phyloP scores from a whole-genome alignment of 2,888 invertebrate species.

The Brassicogethes aeneus region DNA sequence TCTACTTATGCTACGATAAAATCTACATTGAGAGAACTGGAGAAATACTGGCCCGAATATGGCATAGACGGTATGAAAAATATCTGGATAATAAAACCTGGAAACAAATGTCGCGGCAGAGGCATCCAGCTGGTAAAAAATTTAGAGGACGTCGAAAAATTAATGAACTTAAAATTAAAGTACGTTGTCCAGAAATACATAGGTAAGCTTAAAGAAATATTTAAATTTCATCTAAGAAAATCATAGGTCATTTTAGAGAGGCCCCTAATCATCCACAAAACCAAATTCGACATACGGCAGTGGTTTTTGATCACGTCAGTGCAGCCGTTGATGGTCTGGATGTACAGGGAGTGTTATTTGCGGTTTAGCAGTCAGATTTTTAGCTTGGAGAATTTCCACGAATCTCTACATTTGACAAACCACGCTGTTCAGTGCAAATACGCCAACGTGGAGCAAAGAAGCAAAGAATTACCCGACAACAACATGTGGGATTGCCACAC shows the following conservation, averaged over 20 bases:
- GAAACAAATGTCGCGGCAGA: conserved; percentile 84
- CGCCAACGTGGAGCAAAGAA: conserved; percentile 55
- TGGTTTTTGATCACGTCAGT: conserved; percentile 91
- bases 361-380: conserved; percentile 88
- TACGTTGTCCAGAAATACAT: conserved; percentile 95
- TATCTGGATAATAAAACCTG: conserved; percentile 93
- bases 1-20: conserved; percentile 42
- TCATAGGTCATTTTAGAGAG: conserved; percentile 55
- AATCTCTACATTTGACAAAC: conserved; percentile 88
- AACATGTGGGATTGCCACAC: conserved; percentile 94
- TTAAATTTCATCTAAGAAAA: conserved; percentile 11
- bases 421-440: conserved; percentile 90
- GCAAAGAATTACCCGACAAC: conserved; percentile 72
- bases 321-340: conserved; percentile 85
- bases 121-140: conserved; percentile 83
- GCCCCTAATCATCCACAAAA: conserved; percentile 79
- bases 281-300: conserved; percentile 92
- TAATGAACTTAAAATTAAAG: conserved; percentile 60
- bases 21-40: conserved; percentile 56
- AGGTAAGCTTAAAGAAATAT: conserved; percentile 47
- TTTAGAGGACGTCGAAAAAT: conserved; percentile 73
- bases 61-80: conserved; percentile 78
- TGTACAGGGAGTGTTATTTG: conserved; percentile 88
- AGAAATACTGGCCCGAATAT: conserved; percentile 71
- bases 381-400: conserved; percentile 78